A percentile compares a stretch with the other conserved stretches of the same genome.
Conservation (phyloP, 2,888 invertebrate genomes). For the Oithona nana region DNA sequence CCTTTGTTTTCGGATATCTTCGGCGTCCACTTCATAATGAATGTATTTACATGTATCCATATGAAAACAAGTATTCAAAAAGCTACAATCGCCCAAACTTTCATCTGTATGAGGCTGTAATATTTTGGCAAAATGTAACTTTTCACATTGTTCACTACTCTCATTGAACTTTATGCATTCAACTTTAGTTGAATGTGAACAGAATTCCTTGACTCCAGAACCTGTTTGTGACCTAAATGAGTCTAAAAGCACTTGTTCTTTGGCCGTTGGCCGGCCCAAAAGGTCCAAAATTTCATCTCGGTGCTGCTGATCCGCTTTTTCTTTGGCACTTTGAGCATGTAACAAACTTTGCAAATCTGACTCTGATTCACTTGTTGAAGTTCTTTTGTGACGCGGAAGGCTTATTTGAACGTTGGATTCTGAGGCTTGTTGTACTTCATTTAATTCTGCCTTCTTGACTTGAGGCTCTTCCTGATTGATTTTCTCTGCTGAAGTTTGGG, state of each 20-base stretch:
- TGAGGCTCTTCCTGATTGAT: neutral
- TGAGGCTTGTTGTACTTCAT: neutral
- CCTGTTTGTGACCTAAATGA: constrained; percentile 74
- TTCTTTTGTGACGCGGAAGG: neutral
- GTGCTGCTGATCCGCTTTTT: constrained; percentile 82
- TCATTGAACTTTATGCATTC: constrained; percentile 46
- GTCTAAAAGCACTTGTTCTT: constrained; percentile 83
- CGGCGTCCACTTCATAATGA: constrained; percentile 62
- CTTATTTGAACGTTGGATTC: neutral
- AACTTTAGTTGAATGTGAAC: constrained; percentile 77
- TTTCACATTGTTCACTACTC: constrained; percentile 42
- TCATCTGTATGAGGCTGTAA: constrained; percentile 89
- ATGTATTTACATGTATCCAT: constrained; percentile 98
- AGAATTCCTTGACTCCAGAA: constrained; percentile 54
- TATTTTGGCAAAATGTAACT: constrained; percentile 89
- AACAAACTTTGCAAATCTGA: constrained; percentile 45
- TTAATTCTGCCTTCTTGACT: neutral
- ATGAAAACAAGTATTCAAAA: constrained; percentile 93
- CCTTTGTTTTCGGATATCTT: constrained; percentile 25
- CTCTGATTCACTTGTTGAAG: neutral
- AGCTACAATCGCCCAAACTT: constrained; percentile 85
- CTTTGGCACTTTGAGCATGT: constrained; percentile 80
- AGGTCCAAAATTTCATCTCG: constrained; percentile 88
- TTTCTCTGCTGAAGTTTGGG: neutral
- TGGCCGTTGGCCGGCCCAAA: constrained; percentile 83